Percentiles rank a stretch among this genome's conserved stretches.
phyloP scores from a whole-genome alignment of 2,888 invertebrate species.

The Deilephila porcellus region DNA sequence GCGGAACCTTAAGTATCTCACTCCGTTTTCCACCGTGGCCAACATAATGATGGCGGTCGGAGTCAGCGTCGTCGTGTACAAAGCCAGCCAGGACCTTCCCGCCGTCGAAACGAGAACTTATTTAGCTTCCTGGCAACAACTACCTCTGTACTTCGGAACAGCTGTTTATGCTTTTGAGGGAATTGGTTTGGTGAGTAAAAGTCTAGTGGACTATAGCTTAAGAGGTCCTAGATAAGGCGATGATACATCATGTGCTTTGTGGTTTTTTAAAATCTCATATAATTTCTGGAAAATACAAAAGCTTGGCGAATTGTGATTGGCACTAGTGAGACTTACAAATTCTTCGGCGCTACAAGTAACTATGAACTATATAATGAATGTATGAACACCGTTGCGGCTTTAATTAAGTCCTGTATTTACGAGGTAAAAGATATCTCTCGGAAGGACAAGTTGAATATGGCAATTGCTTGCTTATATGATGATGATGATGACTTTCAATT shows the following conservation, averaged over 20 bases:
- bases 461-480: no score
- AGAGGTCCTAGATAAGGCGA: background rate
- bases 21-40: conserved; percentile 96
- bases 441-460: no score
- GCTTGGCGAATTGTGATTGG: no score
- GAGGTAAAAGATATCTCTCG: no score
- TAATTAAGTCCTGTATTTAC: no score
- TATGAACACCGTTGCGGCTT: no score
- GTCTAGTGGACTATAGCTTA: background rate
- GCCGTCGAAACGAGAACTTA: conserved; percentile 84
- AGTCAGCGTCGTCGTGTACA: conserved; percentile 90
- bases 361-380: no score
- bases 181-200: conserved; percentile 90
- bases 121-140: conserved; percentile 85
- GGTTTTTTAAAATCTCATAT: no score
- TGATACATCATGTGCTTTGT: background rate
- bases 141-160: conserved; percentile 97
- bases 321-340: no score
- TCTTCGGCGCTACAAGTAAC: no score
- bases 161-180: conserved; percentile 99
- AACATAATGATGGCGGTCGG: conserved; percentile 93
- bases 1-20: conserved; percentile 94
- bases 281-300: no score
- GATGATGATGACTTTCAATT: no score
- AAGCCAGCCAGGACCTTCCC: conserved; percentile 90